Evolutionary conservation across 2,888 invertebrate species (phyloP).

Genomic region (Chrysodeixis includens): DNA sequence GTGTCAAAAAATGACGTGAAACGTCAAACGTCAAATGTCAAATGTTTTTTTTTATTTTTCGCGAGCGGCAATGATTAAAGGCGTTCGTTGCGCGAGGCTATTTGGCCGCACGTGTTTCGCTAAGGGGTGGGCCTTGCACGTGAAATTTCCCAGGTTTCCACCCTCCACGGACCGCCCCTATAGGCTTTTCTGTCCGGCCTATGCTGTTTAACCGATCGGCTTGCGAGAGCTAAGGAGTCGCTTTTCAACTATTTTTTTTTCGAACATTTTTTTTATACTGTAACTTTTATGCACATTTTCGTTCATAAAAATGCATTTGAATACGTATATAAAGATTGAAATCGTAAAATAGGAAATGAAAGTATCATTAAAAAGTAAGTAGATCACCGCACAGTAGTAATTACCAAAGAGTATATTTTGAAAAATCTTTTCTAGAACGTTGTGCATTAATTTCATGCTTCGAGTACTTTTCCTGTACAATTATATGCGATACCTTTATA

Average conservation of each 20-base stretch:
- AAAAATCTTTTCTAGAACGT: constrained; percentile 49
- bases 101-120: constrained; percentile 86
- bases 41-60: constrained; percentile 79
- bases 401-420: constrained; percentile 50
- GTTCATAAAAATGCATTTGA: neutral
- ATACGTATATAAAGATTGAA: neutral
- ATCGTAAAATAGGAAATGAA: constrained; percentile 30
- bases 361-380: constrained; percentile 54
- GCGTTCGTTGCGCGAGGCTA: constrained; percentile 85
- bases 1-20: constrained; percentile 54
- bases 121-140: constrained; percentile 86
- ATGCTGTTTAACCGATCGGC: constrained; percentile 88
- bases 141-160: constrained; percentile 89
- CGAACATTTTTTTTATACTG: neutral
- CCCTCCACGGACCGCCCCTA: constrained; percentile 89
- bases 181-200: constrained; percentile 90
- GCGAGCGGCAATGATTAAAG: constrained; percentile 84
- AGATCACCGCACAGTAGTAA: constrained; percentile 49
- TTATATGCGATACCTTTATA: constrained; percentile 69
- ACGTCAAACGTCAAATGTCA: constrained; percentile 58
- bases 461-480: constrained; percentile 71
- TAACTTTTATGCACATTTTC: neutral
- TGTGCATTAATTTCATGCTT: constrained; percentile 78
- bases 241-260: constrained; percentile 24
- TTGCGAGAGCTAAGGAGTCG: constrained; percentile 76